These are phyloP conservation scores for Aphelenchoides bicaudatus DNA, from an alignment of 2,888 invertebrate genomes.

Conservation along the genomic window DNA sequence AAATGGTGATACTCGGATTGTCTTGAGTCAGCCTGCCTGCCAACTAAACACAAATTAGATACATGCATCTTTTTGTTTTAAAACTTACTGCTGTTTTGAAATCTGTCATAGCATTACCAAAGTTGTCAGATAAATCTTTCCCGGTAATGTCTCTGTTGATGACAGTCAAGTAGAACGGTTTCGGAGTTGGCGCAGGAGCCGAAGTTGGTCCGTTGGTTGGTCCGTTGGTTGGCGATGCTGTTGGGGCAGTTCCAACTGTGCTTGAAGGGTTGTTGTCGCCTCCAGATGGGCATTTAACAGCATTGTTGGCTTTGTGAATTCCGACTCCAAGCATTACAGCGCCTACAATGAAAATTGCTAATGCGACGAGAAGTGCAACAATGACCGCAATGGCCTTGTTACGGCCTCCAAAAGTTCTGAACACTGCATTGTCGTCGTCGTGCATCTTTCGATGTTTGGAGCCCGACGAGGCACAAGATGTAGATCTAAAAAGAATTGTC, in stretches of 20 bases:
- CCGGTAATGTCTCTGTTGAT: too few species aligned
- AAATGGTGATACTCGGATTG: not conserved
- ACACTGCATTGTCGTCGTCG: too few species aligned
- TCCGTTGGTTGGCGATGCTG: not conserved
- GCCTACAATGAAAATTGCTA: constrained; percentile 26
- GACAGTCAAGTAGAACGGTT: too few species aligned
- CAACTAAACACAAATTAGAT: too few species aligned
- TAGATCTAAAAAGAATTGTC: too few species aligned
- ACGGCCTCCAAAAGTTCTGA: constrained; percentile 14
- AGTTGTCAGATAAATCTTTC: too few species aligned
- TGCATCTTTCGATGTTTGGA: too few species aligned
- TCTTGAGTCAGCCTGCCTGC: constrained; percentile 4
- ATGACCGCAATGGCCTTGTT: not conserved
- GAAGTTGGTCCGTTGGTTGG: not conserved
- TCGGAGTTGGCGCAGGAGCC: not conserved
- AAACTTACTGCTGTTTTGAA: constrained; percentile 2
- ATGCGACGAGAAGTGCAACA: constrained; percentile 19
- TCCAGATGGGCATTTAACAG: too few species aligned
- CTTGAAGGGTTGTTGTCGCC: constrained; percentile 1
- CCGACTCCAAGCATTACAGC: constrained; percentile 31
- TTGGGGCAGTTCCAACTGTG: not conserved
- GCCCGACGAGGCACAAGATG: too few species aligned
- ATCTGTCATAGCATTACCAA: not conserved
- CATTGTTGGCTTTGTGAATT: constrained; percentile 9
- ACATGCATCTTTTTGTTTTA: too few species aligned